Evolutionary conservation across 2,113 vertebrate genomes (phyloP).

Genomic region (Catharus fuscescens): DNA sequence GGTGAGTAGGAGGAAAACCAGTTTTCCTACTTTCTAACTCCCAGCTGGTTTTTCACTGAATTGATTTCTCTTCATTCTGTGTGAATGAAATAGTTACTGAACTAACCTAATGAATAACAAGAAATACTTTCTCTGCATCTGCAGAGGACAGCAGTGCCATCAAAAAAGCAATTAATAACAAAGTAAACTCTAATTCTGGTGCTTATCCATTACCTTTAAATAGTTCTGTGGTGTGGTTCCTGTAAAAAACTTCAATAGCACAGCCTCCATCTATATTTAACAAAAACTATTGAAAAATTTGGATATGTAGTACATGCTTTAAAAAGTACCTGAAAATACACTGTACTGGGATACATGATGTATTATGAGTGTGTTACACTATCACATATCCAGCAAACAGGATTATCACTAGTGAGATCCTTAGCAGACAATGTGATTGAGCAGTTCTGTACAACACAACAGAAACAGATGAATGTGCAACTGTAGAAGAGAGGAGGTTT

Average conservation of each 20-base stretch:
- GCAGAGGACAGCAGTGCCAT: neutral
- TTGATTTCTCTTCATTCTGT: neutral
- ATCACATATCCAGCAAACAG: neutral
- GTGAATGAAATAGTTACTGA: conserved; percentile 38
- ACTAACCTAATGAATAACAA: neutral
- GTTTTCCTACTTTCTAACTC: conserved; percentile 36
- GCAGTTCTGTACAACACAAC: neutral
- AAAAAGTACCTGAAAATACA: neutral
- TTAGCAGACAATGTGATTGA: neutral
- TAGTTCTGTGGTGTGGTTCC: neutral
- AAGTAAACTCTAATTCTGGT: neutral
- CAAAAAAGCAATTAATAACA: neutral
- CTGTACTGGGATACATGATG: neutral
- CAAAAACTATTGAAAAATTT: neutral
- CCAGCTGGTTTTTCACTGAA: conserved; percentile 20
- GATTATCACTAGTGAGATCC: neutral
- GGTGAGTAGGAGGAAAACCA: conserved; percentile 41
- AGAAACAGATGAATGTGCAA: neutral
- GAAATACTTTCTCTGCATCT: conserved; percentile 18
- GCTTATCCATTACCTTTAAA: neutral
- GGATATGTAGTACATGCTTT: neutral
- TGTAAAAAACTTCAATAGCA: neutral
- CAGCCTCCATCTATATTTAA: neutral
- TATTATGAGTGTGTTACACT: neutral
- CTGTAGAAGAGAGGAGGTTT: neutral